Evolutionary conservation across 2,797 vertebrate species (phyloP), one percentile per base, ranked within the genome.

Genomic region (Arremon brunneinucha): DNA sequence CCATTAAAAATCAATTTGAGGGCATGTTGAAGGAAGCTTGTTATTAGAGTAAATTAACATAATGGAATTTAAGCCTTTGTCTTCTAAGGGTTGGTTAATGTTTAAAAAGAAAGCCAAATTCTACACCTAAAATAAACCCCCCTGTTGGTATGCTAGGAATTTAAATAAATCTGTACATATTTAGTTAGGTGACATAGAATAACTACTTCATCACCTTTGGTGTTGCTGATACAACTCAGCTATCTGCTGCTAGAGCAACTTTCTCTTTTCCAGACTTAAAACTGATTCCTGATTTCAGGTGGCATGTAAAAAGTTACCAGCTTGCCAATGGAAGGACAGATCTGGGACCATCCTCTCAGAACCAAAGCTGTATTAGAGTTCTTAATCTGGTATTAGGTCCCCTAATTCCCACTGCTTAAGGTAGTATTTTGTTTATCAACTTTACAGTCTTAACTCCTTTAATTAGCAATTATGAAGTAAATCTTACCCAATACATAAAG

Each of bases 1-100:
- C 47, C 62, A 79, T 96, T 94, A 94, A 94, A 93, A 96, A 96
- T 97, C 89, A 96, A 96, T 96, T 96, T 93, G 85, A 94, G 93
- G 94, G 83, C 87, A 79, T 91, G 84, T 75, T 89, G 90, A 96
- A 95, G 83, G 86, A 92, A 78, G 46, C 78, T 89, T 87, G 84
- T 94, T 94, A 90, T 83, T 93, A 96, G 74, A 93, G 43, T 75
- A 88, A 94, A 93, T 95, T 93, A 95, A 86, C 94, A 93, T 92
- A 93, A 96, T 90, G 89, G 47, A 90, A 86, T 92, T 71, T 75
- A 65, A 94, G 83, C 65, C 72, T 89, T 74, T 30, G 76, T 81
- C 80, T 92, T 94, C 34, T 26, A 81, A 63, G 82, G 22, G 6
- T 87, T 79, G 68, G 63, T 91, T 90, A 72, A 77, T 64, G 30